Percentiles rank a stretch among this genome's conserved stretches.
Conservation (phyloP, 1,140 invertebrate species). For the Lithobius niger region DNA sequence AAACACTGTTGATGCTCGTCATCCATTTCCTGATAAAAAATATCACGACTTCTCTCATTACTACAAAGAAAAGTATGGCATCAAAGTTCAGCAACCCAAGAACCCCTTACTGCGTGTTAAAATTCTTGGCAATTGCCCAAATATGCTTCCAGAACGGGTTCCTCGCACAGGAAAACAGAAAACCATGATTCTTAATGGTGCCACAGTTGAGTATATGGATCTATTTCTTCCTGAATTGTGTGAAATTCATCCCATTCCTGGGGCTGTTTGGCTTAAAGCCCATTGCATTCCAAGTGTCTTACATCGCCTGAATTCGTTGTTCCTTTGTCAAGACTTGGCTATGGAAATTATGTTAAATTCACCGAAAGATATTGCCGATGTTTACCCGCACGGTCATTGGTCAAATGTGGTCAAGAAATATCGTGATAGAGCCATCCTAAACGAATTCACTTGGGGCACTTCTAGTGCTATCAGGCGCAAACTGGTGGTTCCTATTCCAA, state of each 20-base stretch:
- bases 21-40: no score
- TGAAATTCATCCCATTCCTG: constrained; percentile 32
- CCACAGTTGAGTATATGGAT: constrained; percentile 10
- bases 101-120: constrained; percentile 35
- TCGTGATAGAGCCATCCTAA: neutral
- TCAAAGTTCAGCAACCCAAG: constrained; percentile 28
- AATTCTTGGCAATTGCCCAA: constrained; percentile 15
- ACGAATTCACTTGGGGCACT: neutral
- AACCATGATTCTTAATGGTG: constrained; percentile 5
- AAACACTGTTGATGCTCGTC: no score
- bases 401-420: neutral
- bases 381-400: neutral
- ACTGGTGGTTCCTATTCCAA: neutral
- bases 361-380: neutral
- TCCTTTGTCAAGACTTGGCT: constrained; percentile 29
- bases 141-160: neutral
- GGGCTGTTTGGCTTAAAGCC: constrained; percentile 31
- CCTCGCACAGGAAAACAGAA: neutral
- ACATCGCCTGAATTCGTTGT: constrained; percentile 31
- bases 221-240: constrained; percentile 35
- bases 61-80: constrained; percentile 32
- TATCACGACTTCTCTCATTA: no score
- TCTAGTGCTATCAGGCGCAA: neutral
- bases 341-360: neutral
- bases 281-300: constrained; percentile 33